Evolutionary conservation across 2,888 invertebrate genomes (phyloP).

Genomic region (Plemyria rubiginata): DNA sequence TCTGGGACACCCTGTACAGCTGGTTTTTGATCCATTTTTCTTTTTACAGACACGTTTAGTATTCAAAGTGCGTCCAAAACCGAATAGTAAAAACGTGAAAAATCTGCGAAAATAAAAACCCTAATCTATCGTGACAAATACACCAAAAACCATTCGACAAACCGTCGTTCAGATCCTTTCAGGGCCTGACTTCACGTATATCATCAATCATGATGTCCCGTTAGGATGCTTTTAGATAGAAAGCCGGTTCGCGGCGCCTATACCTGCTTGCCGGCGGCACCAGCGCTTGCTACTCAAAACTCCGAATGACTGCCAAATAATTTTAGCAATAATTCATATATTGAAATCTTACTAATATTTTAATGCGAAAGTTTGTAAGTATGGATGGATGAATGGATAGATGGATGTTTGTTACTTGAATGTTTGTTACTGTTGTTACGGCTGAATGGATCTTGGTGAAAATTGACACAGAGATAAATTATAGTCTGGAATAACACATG

Average conservation of each 20-base stretch:
- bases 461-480: no score
- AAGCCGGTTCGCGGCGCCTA: background rate
- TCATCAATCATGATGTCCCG: conserved; percentile 36
- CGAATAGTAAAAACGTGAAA: conserved; percentile 7
- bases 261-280: background rate
- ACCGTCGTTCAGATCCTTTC: conserved; percentile 32
- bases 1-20: no score
- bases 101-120: conserved; percentile 11
- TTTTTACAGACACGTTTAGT: background rate
- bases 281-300: background rate
- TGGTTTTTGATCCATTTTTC: background rate
- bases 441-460: no score
- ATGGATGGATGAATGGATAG: no score
- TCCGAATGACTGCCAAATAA: no score
- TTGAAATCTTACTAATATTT: no score
- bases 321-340: no score
- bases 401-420: no score
- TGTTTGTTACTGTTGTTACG: no score
- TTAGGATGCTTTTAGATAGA: background rate
- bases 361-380: no score
- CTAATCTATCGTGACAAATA: conserved; percentile 29
- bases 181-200: conserved; percentile 26
- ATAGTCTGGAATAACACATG: no score
- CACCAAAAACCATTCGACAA: conserved; percentile 28
- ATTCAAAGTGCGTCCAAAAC: conserved; percentile 1